Percentiles rank a stretch among this genome's conserved stretches.
Evolutionary conservation across 2,888 invertebrate genomes (phyloP).

Genomic region (Lysandra bellargus): DNA sequence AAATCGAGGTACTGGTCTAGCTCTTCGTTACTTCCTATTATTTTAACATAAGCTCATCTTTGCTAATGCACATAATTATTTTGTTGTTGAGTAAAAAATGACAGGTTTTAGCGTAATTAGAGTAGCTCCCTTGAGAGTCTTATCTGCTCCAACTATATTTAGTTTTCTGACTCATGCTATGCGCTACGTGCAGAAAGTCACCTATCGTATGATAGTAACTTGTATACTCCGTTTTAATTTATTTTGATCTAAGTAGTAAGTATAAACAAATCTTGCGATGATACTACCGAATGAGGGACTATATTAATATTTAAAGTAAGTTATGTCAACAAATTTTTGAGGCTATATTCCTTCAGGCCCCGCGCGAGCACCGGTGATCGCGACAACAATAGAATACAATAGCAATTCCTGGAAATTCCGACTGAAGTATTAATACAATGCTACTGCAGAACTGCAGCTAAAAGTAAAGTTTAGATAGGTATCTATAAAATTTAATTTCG

Average conservation of each 20-base stretch:
- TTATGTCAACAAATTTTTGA: no score
- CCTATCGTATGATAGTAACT: neutral
- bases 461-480: no score
- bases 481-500: neutral
- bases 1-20: no score
- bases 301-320: no score
- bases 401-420: no score
- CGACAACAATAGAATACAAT: no score
- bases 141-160: constrained; percentile 4
- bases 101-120: constrained; percentile 1
- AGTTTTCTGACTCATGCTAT: constrained; percentile 1
- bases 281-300: no score
- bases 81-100: neutral
- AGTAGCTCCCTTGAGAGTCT: neutral
- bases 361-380: no score
- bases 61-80: neutral
- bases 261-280: neutral
- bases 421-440: no score
- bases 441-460: no score
- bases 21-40: no score
- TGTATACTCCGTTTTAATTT: neutral
- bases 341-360: no score
- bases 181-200: neutral
- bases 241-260: neutral
- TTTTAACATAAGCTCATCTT: neutral